Evolutionary conservation across 2,888 invertebrate species (phyloP).

Genomic region (Carpatolechia fugitivella): DNA sequence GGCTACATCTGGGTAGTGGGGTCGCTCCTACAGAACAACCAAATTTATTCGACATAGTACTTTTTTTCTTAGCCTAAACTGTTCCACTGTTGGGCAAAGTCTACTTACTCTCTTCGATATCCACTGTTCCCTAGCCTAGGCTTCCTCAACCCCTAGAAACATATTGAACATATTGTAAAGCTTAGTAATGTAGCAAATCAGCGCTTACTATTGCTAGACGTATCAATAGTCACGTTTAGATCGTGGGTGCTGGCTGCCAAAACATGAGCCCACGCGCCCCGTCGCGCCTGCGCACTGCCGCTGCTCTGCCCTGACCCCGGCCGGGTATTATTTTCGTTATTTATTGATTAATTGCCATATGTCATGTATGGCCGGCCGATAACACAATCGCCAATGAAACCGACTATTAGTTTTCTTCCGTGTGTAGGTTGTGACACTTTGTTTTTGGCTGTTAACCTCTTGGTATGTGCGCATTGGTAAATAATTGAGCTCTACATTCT

Average conservation of each 20-base stretch:
- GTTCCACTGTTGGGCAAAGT: too few species aligned
- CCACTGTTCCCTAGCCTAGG: too few species aligned
- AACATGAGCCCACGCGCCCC: slow-evolving; percentile 62
- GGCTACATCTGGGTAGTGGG: too few species aligned
- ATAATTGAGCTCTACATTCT: too few species aligned
- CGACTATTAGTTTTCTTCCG: neutral
- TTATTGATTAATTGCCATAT: slow-evolving; percentile 48
- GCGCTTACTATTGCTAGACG: neutral
- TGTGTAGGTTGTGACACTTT: neutral
- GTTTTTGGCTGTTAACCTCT: slow-evolving; percentile 1
- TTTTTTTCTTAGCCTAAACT: too few species aligned
- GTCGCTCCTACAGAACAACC: too few species aligned
- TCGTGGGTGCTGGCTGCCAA: slow-evolving; percentile 60
- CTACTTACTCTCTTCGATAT: too few species aligned
- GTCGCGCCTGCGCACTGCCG: too few species aligned
- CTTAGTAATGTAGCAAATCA: neutral
- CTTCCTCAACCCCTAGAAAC: too few species aligned
- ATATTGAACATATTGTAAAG: too few species aligned
- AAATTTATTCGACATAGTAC: too few species aligned
- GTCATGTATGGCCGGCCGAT: slow-evolving; percentile 31
- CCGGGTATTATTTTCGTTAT: slow-evolving; percentile 35
- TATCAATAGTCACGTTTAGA: slow-evolving; percentile 52
- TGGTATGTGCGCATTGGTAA: neutral
- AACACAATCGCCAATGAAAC: slow-evolving; percentile 4
- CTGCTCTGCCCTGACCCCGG: slow-evolving; percentile 32